These are phyloP conservation scores for Trachythela sp. DNA, from an alignment of 64 coral and sea anemone species.

Conservation along the genomic window DNA sequence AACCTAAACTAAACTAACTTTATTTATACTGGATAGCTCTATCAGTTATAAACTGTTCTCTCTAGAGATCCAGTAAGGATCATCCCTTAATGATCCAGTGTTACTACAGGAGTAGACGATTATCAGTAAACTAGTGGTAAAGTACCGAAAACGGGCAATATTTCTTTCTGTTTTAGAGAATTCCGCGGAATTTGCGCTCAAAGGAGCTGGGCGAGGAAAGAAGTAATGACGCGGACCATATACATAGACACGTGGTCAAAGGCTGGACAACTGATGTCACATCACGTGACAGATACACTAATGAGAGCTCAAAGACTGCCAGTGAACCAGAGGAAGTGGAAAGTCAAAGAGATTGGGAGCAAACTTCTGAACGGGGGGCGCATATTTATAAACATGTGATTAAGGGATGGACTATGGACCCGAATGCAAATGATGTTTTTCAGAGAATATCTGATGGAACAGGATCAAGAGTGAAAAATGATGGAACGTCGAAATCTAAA, in stretches of 20 bases:
- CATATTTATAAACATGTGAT: not conserved
- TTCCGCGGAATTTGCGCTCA: not conserved
- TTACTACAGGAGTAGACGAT: too few species aligned
- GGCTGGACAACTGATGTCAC: not conserved
- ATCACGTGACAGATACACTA: not conserved
- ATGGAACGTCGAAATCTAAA: not conserved
- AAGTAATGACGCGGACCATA: not conserved
- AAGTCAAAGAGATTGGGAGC: not conserved
- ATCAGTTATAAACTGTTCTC: too few species aligned
- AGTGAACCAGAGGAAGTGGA: not conserved
- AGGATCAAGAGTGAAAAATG: too few species aligned
- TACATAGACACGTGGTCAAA: slow-evolving; percentile 17
- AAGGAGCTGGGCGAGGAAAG: not conserved
- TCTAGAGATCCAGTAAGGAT: too few species aligned
- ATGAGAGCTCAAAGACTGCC: not conserved
- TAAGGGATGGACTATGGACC: not conserved
- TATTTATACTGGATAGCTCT: too few species aligned
- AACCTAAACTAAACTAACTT: too few species aligned
- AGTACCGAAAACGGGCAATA: too few species aligned
- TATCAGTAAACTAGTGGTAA: too few species aligned
- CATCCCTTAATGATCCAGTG: too few species aligned
- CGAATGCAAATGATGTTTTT: not conserved
- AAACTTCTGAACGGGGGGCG: not conserved
- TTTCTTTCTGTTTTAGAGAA: not conserved
- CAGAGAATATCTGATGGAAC: not conserved